Evolutionary conservation across 2,888 invertebrate genomes (phyloP).

Genomic region (Idaea dimidiata): DNA sequence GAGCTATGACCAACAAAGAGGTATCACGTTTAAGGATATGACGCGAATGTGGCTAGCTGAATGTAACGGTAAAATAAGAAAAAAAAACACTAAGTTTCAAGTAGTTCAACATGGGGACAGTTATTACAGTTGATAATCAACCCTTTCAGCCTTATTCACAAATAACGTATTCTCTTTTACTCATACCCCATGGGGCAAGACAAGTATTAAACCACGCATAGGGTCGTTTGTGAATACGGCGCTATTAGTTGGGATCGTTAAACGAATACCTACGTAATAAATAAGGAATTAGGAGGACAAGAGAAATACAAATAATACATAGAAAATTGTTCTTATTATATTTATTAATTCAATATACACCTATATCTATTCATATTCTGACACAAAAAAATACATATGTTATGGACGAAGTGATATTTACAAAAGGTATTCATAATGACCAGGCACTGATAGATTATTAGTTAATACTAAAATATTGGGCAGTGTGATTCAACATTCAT

Average conservation of each 20-base stretch:
- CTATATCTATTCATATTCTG: conserved; percentile 72
- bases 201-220: too few relatives aligned
- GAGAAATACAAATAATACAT: conserved; percentile 10
- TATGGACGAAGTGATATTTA: conserved; percentile 4
- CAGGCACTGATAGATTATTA: background rate
- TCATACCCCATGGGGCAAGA: too few relatives aligned
- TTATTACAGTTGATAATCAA: background rate
- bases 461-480: background rate
- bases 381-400: conserved; percentile 45
- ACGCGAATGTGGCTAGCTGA: conserved; percentile 28
- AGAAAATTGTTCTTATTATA: conserved; percentile 49
- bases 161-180: too few relatives aligned
- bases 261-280: too few relatives aligned
- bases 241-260: too few relatives aligned
- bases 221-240: too few relatives aligned
- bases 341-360: conserved; percentile 78
- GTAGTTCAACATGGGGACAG: background rate
- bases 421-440: background rate
- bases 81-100: background rate
- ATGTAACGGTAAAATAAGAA: background rate
- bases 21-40: too few relatives aligned
- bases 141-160: too few relatives aligned
- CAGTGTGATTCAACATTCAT: background rate
- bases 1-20: conserved; percentile 25
- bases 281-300: too few relatives aligned